phyloP scores from a whole-genome alignment of 2,797 vertebrate species.

The Halcyon smyrnensis region DNA sequence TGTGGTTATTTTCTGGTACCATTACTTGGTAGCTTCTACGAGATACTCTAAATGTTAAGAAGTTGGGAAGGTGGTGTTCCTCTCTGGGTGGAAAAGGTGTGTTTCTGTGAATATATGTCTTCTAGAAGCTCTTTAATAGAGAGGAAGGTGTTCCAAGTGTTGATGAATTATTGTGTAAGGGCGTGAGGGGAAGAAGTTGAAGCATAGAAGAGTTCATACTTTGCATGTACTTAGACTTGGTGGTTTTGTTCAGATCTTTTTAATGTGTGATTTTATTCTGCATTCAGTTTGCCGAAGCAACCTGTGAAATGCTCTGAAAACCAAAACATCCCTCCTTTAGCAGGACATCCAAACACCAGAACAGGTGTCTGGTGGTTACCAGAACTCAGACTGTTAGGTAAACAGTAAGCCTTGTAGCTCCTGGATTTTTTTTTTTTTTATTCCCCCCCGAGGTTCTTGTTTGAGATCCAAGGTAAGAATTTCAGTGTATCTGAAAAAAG shows the following conservation, averaged over 20 bases:
- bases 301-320: slow-evolving; percentile 13
- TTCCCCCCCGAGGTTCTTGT: neutral
- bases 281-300: neutral
- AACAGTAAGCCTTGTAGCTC: neutral
- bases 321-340: neutral
- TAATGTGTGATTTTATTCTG: neutral
- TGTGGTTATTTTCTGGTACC: neutral
- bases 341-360: neutral
- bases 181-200: neutral
- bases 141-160: neutral
- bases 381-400: neutral
- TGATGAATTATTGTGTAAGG: neutral
- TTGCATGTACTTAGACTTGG: neutral
- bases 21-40: neutral
- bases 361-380: neutral
- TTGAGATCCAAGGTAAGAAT: neutral
- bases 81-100: neutral
- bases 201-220: neutral
- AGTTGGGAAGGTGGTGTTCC: neutral
- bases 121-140: neutral
- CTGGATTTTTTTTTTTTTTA: neutral
- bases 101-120: neutral
- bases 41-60: neutral
- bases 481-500: neutral
- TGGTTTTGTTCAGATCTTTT: neutral